phyloP scores from a whole-genome alignment of 2,113 vertebrate species.

The Phyllostomus discolor region DNA sequence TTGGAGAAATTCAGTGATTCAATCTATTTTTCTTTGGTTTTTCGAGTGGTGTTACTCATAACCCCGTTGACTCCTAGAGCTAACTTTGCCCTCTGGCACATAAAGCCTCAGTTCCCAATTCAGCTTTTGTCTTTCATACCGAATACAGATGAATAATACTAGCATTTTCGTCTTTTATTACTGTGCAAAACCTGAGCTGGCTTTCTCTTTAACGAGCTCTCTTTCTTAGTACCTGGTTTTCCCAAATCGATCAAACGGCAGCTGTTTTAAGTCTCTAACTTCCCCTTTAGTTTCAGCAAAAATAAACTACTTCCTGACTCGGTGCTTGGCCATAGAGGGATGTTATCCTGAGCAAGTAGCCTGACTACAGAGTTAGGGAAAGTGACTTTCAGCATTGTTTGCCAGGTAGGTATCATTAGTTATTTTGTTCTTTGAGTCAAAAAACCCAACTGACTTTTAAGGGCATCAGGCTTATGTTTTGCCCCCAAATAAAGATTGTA shows the following conservation, averaged over 20 bases:
- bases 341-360: background rate
- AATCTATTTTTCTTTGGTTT: background rate
- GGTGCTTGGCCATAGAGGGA: background rate
- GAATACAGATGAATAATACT: background rate
- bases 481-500: background rate
- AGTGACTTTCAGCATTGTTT: constrained; percentile 14
- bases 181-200: background rate
- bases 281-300: constrained; percentile 37
- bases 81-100: background rate
- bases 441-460: background rate
- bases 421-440: background rate
- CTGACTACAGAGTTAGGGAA: background rate
- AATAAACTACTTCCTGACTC: constrained; percentile 62
- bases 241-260: background rate
- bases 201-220: background rate
- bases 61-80: background rate
- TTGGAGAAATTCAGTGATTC: background rate
- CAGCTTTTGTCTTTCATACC: background rate
- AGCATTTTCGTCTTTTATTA: background rate
- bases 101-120: background rate
- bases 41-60: background rate
- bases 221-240: constrained; percentile 24
- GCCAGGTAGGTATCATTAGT: background rate
- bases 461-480: background rate
- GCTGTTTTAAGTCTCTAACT: constrained; percentile 52